Evolutionary conservation across 2,888 invertebrate genomes (phyloP).

Genomic region (Metopia argyrocephala): DNA sequence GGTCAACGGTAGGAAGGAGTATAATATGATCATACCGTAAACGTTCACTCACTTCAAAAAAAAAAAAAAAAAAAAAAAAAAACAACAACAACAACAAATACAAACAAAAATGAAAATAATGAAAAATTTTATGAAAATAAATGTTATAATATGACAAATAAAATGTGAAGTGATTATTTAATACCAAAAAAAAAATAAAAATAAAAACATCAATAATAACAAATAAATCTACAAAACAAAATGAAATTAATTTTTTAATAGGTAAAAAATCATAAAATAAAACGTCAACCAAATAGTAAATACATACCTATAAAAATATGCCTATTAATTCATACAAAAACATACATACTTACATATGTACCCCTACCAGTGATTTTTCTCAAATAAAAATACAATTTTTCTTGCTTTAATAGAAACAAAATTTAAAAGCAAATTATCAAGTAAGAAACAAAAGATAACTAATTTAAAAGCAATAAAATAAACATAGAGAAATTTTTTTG

Average conservation of each 20-base stretch:
- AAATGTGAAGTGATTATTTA: neutral
- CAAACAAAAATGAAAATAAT: neutral
- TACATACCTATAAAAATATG: neutral
- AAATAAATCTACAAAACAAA: constrained; percentile 6
- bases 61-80: constrained; percentile 42
- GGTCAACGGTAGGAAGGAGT: constrained; percentile 65
- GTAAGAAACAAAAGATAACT: too few species aligned
- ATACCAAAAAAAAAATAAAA: constrained; percentile 2
- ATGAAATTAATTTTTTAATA: neutral
- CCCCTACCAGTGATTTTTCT: too few species aligned
- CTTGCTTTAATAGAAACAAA: too few species aligned
- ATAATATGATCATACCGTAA: constrained; percentile 57
- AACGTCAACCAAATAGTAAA: neutral
- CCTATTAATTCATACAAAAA: neutral
- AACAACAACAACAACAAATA: constrained; percentile 11
- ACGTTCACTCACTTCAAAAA: constrained; percentile 57
- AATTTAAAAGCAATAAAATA: too few species aligned
- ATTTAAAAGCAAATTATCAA: too few species aligned
- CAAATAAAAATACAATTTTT: too few species aligned
- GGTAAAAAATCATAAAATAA: too few species aligned
- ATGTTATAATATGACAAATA: constrained; percentile 34
- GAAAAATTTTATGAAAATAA: constrained; percentile 12
- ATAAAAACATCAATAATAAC: constrained; percentile 6
- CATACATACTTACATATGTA: too few species aligned
- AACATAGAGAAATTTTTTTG: too few species aligned